These are phyloP conservation scores for Falco concolor DNA, from an alignment of 2,797 vertebrate species.

Conservation along the genomic window DNA sequence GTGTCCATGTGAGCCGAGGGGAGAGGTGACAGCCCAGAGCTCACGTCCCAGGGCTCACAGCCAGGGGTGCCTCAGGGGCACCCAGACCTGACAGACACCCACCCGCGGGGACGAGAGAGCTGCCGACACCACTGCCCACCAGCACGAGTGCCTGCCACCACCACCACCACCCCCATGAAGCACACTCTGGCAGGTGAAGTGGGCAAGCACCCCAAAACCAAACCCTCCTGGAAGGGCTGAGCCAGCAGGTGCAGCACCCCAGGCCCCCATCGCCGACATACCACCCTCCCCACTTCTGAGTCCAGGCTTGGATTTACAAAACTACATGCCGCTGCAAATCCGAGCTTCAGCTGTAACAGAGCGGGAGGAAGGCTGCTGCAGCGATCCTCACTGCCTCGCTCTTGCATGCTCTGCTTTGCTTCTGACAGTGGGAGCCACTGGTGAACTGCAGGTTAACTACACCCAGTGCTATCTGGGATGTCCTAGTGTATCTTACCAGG, in stretches of 20 bases:
- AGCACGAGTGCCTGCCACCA: no score
- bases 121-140: neutral
- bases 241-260: neutral
- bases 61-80: no score
- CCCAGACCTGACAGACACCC: no score
- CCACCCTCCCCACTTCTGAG: neutral
- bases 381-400: neutral
- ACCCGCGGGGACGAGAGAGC: neutral
- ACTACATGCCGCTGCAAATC: fast-evolving
- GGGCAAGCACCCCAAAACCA: fast-evolving
- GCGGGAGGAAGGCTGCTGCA: neutral
- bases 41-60: no score
- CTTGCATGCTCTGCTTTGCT: neutral
- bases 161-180: no score
- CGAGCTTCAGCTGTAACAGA: neutral
- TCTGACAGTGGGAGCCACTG: neutral
- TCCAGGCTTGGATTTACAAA: neutral
- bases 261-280: no score
- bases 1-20: fast-evolving
- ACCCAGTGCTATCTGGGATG: fast-evolving
- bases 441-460: no score
- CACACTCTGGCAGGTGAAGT: no score
- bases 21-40: neutral
- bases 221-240: neutral
- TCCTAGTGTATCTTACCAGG: neutral